Conservation (phyloP, 2,888 invertebrate species). For the Cancer borealis region DNA sequence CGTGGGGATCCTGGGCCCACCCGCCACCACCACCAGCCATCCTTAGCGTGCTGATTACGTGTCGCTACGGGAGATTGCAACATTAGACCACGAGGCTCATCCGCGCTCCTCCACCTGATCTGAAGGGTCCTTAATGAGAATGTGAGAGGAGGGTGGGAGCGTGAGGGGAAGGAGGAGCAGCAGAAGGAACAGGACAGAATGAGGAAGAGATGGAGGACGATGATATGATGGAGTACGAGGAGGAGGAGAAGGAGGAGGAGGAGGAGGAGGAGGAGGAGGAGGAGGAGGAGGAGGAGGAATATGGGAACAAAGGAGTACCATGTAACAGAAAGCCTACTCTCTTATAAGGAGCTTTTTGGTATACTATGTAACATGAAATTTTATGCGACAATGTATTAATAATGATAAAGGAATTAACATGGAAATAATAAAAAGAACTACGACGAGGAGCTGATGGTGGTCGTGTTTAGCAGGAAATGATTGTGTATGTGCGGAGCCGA, state of each 20-base stretch:
- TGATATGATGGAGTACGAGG: not conserved
- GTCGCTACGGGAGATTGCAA: constrained; percentile 40
- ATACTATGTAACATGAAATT: too few relatives aligned
- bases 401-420: too few relatives aligned
- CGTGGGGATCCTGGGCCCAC: not conserved
- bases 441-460: too few relatives aligned
- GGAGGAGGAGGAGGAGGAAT: too few relatives aligned
- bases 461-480: too few relatives aligned
- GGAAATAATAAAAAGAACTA: too few relatives aligned
- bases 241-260: not conserved
- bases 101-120: constrained; percentile 26
- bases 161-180: not conserved
- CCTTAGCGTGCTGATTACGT: constrained; percentile 22
- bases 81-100: constrained; percentile 28
- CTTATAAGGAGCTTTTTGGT: too few relatives aligned
- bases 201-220: not conserved
- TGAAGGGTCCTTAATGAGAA: constrained; percentile 24
- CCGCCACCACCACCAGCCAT: not conserved
- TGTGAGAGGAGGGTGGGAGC: constrained; percentile 6
- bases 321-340: too few relatives aligned
- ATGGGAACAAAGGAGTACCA: too few relatives aligned
- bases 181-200: not conserved
- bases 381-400: too few relatives aligned
- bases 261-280: not conserved
- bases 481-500: too few relatives aligned